These are phyloP conservation scores for Nineta flava DNA, from an alignment of 2,888 invertebrate species.

Conservation along the genomic window DNA sequence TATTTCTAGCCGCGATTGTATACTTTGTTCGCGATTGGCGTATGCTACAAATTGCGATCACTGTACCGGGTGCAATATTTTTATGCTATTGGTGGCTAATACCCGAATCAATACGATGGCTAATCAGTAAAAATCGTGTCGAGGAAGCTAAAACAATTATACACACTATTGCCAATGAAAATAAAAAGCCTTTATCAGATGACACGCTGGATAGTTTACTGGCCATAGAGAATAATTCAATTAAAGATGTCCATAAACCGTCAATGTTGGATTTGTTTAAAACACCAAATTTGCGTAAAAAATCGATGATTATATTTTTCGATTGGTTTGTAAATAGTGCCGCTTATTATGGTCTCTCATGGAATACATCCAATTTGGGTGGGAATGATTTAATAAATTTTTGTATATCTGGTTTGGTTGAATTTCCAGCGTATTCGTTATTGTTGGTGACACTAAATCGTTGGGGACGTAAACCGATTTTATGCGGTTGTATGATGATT, in stretches of 20 bases:
- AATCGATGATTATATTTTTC: constrained; percentile 52
- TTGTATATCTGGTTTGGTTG: constrained; percentile 56
- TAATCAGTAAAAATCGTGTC: constrained; percentile 43
- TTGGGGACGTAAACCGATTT: constrained; percentile 50
- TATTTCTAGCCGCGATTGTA: constrained; percentile 49
- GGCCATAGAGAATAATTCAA: constrained; percentile 24
- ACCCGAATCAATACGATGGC: constrained; percentile 60
- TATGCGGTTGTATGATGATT: constrained; percentile 51
- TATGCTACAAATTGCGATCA: constrained; percentile 48
- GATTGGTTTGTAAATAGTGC: constrained; percentile 66
- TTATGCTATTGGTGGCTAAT: constrained; percentile 59
- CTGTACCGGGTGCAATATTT: constrained; percentile 49
- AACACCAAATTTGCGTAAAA: constrained; percentile 45
- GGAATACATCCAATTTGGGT: constrained; percentile 55
- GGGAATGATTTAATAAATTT: constrained; percentile 60
- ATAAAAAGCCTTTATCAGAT: constrained; percentile 38
- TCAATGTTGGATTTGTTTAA: constrained; percentile 42
- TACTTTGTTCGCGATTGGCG: constrained; percentile 53
- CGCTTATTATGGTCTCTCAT: constrained; percentile 62
- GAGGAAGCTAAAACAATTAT: constrained; percentile 45
- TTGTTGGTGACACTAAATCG: constrained; percentile 47
- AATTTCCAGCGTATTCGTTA: constrained; percentile 55
- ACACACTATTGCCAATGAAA: constrained; percentile 45
- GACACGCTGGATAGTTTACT: constrained; percentile 37
- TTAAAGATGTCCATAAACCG: constrained; percentile 26